Evolutionary conservation across 2,797 vertebrate genomes (phyloP).

Genomic region (Acipenser ruthenus): DNA sequence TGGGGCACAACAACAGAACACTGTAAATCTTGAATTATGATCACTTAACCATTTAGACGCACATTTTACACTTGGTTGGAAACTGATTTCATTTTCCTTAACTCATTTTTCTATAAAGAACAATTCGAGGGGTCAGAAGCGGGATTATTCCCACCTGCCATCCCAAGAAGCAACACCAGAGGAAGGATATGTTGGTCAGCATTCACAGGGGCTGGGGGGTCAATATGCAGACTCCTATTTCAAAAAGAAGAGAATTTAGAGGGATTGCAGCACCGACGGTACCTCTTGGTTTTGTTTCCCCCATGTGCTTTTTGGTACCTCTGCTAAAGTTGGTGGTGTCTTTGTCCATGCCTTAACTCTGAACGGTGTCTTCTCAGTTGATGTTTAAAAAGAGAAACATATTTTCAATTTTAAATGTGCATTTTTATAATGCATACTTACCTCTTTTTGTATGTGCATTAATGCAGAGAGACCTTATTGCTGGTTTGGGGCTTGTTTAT

Average conservation of each 20-base stretch:
- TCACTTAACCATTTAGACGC: too few species aligned
- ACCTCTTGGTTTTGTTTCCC: slow-evolving; percentile 33
- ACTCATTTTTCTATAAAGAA: slow-evolving; percentile 39
- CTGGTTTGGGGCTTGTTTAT: slow-evolving; percentile 13
- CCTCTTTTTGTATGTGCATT: slow-evolving; percentile 19
- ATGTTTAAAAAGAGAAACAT: slow-evolving; percentile 28
- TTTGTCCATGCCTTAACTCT: slow-evolving; percentile 65
- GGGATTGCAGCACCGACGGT: slow-evolving; percentile 28
- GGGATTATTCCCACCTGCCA: slow-evolving; percentile 73
- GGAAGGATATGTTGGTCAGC: slow-evolving; percentile 65
- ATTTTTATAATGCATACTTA: slow-evolving; percentile 25
- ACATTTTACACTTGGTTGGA: neutral
- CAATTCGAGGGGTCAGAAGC: slow-evolving; percentile 76
- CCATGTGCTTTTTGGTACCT: slow-evolving; percentile 37
- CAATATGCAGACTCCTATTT: slow-evolving; percentile 75
- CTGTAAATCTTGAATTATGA: too few species aligned
- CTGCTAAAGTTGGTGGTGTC: slow-evolving; percentile 48
- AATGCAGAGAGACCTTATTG: slow-evolving; percentile 12
- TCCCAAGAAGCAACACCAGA: slow-evolving; percentile 69
- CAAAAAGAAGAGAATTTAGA: slow-evolving; percentile 89
- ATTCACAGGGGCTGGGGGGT: slow-evolving; percentile 65
- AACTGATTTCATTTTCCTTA: neutral
- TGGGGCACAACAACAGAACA: too few species aligned
- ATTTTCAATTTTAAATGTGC: slow-evolving; percentile 34
- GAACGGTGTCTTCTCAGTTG: slow-evolving; percentile 32